Evolutionary conservation across 2,797 vertebrate genomes (phyloP).

Genomic region (Sciaenops ocellatus): DNA sequence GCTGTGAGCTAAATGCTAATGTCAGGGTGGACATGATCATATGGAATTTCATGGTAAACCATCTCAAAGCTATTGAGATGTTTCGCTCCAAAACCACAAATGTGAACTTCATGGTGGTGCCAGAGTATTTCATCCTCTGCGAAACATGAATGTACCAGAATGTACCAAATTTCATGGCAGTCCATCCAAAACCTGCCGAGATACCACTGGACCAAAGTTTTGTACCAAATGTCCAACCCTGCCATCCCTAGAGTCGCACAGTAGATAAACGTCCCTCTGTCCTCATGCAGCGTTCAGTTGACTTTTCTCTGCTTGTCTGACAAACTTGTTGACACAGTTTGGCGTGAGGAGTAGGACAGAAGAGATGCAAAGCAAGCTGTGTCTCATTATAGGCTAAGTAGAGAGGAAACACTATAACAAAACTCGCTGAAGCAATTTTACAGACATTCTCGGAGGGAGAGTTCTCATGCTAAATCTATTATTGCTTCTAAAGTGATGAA

Average conservation of each 20-base stretch:
- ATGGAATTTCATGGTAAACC: background rate
- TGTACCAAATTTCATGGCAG: background rate
- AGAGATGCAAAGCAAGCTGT: conserved; percentile 27
- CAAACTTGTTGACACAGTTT: conserved; percentile 32
- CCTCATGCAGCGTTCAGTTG: background rate
- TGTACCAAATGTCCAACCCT: background rate
- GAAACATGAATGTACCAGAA: background rate
- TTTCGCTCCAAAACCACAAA: too few species aligned
- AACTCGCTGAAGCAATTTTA: conserved; percentile 21
- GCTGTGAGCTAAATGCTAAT: conserved; percentile 11
- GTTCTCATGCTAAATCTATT: conserved; percentile 19
- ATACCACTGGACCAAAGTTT: background rate
- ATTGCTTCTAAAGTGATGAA: conserved; percentile 16
- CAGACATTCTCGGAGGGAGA: conserved; percentile 4
- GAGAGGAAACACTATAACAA: conserved; percentile 22
- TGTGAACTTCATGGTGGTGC: too few species aligned
- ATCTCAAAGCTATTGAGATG: too few species aligned
- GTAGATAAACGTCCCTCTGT: background rate
- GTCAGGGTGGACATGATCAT: background rate
- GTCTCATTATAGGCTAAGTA: conserved; percentile 28
- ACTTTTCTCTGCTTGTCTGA: conserved; percentile 21
- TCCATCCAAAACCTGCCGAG: background rate
- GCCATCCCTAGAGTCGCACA: background rate
- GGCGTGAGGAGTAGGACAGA: conserved; percentile 9
- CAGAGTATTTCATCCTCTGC: background rate